Conservation (phyloP, 2,888 invertebrate genomes). For the Nasonia oneida region DNA sequence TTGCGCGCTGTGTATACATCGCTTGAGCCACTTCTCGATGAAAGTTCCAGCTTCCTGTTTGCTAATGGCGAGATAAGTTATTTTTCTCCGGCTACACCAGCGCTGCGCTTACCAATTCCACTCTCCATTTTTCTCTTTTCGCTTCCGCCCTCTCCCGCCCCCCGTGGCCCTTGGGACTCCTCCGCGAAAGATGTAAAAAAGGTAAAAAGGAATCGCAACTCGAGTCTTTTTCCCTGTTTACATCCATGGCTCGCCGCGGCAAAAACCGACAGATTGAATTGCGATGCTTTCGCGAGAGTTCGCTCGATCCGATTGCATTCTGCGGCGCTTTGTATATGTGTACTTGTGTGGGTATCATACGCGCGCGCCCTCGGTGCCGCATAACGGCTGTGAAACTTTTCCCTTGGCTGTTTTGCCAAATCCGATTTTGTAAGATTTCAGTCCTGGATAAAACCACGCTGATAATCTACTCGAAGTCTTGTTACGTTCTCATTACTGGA, state of each 20-base stretch:
- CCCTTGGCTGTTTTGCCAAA: background rate
- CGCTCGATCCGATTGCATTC: conserved; percentile 46
- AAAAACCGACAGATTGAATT: conserved; percentile 57
- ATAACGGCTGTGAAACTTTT: background rate
- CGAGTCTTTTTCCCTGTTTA: conserved; percentile 58
- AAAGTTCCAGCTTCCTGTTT: conserved; percentile 56
- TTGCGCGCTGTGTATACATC: conserved; percentile 10
- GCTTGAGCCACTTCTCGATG: conserved; percentile 51
- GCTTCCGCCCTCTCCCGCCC: background rate
- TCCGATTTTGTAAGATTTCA: background rate
- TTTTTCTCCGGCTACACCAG: conserved; percentile 14
- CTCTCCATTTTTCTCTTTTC: conserved; percentile 17
- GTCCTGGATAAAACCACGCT: no score
- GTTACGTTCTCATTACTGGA: no score
- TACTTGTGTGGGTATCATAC: background rate
- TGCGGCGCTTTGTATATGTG: background rate
- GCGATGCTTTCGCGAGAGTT: conserved; percentile 50
- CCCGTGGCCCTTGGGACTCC: background rate
- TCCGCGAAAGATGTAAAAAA: conserved; percentile 7
- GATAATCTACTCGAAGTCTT: no score
- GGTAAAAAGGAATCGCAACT: conserved; percentile 14
- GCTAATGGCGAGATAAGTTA: conserved; percentile 57
- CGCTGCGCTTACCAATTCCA: conserved; percentile 12
- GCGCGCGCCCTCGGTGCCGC: background rate
- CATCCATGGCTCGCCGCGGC: conserved; percentile 36